A percentile compares a stretch with the other conserved stretches of the same genome.
phyloP scores from a whole-genome alignment of 2,888 invertebrate species.

The Tachina fera region DNA sequence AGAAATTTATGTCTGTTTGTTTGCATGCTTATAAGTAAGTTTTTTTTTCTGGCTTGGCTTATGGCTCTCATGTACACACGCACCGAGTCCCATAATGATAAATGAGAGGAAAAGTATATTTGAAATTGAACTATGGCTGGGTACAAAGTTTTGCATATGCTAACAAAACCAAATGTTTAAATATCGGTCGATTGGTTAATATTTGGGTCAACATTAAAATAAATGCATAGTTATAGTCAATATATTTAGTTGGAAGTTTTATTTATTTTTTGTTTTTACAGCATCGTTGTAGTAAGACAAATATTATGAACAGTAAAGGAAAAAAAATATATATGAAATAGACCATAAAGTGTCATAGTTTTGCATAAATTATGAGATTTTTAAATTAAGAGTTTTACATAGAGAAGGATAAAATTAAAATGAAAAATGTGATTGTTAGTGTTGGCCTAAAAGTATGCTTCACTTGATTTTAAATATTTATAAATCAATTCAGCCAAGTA shows the following conservation, averaged over 20 bases:
- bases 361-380: slow-evolving; percentile 47
- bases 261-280: slow-evolving; percentile 5
- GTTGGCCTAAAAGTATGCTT: slow-evolving; percentile 51
- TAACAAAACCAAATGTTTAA: slow-evolving; percentile 45
- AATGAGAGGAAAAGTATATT: slow-evolving; percentile 47
- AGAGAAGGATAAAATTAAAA: slow-evolving; percentile 2
- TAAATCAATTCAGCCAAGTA: slow-evolving; percentile 53
- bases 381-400: slow-evolving; percentile 24
- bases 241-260: slow-evolving; percentile 21
- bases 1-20: slow-evolving; percentile 11
- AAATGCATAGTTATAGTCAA: slow-evolving; percentile 55
- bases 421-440: slow-evolving; percentile 23
- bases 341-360: slow-evolving; percentile 56
- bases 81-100: background rate
- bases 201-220: slow-evolving; percentile 68
- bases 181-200: slow-evolving; percentile 66
- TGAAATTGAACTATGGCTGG: slow-evolving; percentile 36
- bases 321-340: slow-evolving; percentile 20
- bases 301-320: background rate
- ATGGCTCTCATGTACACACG: slow-evolving; percentile 6
- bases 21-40: background rate
- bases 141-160: slow-evolving; percentile 64
- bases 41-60: slow-evolving; percentile 1
- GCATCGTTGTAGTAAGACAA: background rate
- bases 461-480: slow-evolving; percentile 45